Evolutionary conservation across 2,888 invertebrate genomes (phyloP), one percentile per base, ranked within the genome.

Genomic region (Chloromyia formosa): DNA sequence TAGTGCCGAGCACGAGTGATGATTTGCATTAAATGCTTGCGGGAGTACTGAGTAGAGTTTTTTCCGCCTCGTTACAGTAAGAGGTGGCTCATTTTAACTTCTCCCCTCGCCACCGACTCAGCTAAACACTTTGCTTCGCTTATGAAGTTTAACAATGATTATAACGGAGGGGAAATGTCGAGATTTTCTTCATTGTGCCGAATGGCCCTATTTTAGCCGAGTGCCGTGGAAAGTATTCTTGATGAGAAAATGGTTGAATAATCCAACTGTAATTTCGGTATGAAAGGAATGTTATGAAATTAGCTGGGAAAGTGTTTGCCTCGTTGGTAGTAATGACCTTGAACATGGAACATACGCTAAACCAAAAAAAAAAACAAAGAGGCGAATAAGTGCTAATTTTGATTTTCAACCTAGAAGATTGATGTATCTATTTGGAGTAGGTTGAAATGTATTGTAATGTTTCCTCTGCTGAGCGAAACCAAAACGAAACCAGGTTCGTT

Each of bases 11-110:
- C 71, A 71, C 40, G 71, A 71, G 71, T 71, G 71, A 58, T 71
- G 71, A 71, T 71, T 71, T 71, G 58, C 71, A 71, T 71, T 56
- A 71, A 71, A 71, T 16, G 71, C 71, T 71, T 40, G 56, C 56
- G 71, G 71, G 58, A 40, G 58, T 40, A 42, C 12, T 23, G 56
- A 40, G 42, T 20, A 45, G 27, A n/a, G 27, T 69, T 71, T 56
- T 71, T 71, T 68, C 20, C 35, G 58, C 40, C 58, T 71, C 58
- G 58, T 40, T 71, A 58, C 58, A 40, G 71, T 35, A 18, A 22
- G 45, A 22, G 20, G 1, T 22, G 45, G 49, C 66, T 66, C 66
- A 49, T 66, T 66, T 66, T 66, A 5, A 66, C 49, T 42, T 22
- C 12, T 22, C 22, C 22, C 10, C 5, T 20, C 5, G 10, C 22